Evolutionary conservation across 1,140 invertebrate genomes (phyloP), one percentile per base, ranked within the genome.

Genomic region (Maniola jurtina): DNA sequence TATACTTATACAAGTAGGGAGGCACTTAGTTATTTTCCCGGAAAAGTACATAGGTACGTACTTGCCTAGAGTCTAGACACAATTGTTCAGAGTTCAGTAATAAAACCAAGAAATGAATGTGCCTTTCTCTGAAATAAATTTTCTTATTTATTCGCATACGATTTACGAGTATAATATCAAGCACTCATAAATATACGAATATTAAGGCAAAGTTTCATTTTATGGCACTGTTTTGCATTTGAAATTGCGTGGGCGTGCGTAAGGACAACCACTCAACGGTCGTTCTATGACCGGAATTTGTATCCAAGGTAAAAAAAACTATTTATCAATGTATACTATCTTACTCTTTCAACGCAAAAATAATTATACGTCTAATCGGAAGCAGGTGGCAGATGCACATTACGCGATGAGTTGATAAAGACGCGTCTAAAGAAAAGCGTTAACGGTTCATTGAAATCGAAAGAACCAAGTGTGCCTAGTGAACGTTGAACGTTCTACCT

Each of bases 381-480:
- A 68, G 55, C 25, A 58, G 40, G 33, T 59, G 15, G 48, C 34
- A 64, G 79, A 77, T 81, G 73, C 66, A 65, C 66, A 74, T 84
- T 86, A 81, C 80, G 77, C 76, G 82, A 77, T 82, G 77, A 68
- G 71, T 70, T 76, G 82, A 87, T 87, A 83, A 45, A 82, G 81
- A 79, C 79, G 82, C 76, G 77, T 72, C 79, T 66, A 72, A 75
- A 79, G 76, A 81, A 78, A 84, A 81, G 78, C 79, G 78, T 87
- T 87, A 89, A 89, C 86, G 86, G 88, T 90, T 90, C 84, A 90
- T 87, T 87, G 84, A 88, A 89, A 90, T 81, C 83, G 80, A 89
- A 86, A 88, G 81, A 87, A 76, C 71, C 69, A 76, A 80, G 78
- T 3, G 48, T 48, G 6, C 14, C 15, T 11, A 45, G 42, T 45